Evolutionary conservation across 1,140 invertebrate species (phyloP), one percentile per base, ranked within the genome.

Genomic region (Hyles euphorbiae): DNA sequence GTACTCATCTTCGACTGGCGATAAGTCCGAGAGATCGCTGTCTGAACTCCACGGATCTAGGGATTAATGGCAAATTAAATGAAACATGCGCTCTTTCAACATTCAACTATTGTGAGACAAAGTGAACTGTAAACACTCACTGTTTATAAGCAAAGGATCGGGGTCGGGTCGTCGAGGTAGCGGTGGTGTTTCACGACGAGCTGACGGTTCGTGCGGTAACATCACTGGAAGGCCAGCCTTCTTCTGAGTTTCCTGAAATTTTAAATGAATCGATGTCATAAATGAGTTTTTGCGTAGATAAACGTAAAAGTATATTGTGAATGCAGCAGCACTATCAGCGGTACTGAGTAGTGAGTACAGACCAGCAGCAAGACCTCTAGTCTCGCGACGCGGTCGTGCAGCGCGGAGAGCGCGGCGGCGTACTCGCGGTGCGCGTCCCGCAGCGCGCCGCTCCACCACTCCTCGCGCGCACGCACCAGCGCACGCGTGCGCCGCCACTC

Each of bases 171-270:
- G 91, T 3, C 94, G 88, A 3, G 93, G 91, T 75, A 95, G 88
- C 67, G 95, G 94, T 5, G 95, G 95, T 0, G 95, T 96, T 47
- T 94, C 87, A 63, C 94, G 92, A 10, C 94, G 81, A 11, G 92
- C 93, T 47, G 93, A 91, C 53, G 92, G 93, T 70, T 96, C 95
- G 71, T 96, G 95, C 9, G 96, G 95, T 68, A 97, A 88, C 66
- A 93, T 91, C 11, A 96, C 93, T 0, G 96, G 96, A 36, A 98
- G 90, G 10, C 96, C 97, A 22, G 96, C 96, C 78, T 93, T 94
- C 73, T 94, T 93, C 78, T 97, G 96, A 0, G 95, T 96, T 74
- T 97, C 96, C 66, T 94, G 91, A 58, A 95, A 86, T 45, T 8
- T n/a, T 8, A 45, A 45, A n/a, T 7, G 7, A 45, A 22, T 22